Percentiles rank a stretch among this genome's conserved stretches.
These are phyloP conservation scores for Scaptodrosophila lebanonensis DNA, from an alignment of 1,140 invertebrate species.

Conservation along the genomic window DNA sequence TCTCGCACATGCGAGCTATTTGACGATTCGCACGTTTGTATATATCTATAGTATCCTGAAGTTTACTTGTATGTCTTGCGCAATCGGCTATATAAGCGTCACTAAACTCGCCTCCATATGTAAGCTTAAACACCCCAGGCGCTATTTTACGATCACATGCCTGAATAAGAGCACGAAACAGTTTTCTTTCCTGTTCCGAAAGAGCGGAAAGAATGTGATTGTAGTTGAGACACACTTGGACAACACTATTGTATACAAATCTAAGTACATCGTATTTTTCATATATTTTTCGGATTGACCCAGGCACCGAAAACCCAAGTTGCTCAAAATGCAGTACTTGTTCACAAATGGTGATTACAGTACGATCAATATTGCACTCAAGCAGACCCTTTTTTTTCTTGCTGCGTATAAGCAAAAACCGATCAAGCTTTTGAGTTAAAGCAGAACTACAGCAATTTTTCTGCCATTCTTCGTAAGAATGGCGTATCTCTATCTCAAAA, in stretches of 20 bases:
- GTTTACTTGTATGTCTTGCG: slow-evolving; percentile 82
- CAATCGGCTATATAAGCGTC: slow-evolving; percentile 89
- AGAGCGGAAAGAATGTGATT: slow-evolving; percentile 85
- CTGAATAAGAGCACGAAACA: slow-evolving; percentile 80
- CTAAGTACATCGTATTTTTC: slow-evolving; percentile 81
- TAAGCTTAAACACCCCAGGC: slow-evolving; percentile 86
- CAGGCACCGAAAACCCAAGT: slow-evolving; percentile 79
- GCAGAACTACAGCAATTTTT: slow-evolving; percentile 80
- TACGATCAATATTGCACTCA: slow-evolving; percentile 86
- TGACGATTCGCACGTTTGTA: slow-evolving; percentile 88
- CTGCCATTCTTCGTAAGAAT: slow-evolving; percentile 80
- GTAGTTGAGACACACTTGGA: slow-evolving; percentile 87
- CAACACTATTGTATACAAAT: slow-evolving; percentile 85
- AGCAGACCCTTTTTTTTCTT: slow-evolving; percentile 81
- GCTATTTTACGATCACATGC: slow-evolving; percentile 85
- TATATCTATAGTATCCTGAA: slow-evolving; percentile 85
- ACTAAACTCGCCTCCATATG: slow-evolving; percentile 83
- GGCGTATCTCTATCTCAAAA: slow-evolving; percentile 40
- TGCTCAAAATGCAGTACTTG: slow-evolving; percentile 78
- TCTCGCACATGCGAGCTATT: slow-evolving; percentile 85
- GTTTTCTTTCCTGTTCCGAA: slow-evolving; percentile 79
- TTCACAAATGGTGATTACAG: slow-evolving; percentile 51
- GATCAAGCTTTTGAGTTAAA: slow-evolving; percentile 81
- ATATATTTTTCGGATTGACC: slow-evolving; percentile 79
- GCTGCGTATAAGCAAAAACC: slow-evolving; percentile 84